Conservation (phyloP, 2,797 vertebrate genomes). For the Amazonetta brasiliensis region DNA sequence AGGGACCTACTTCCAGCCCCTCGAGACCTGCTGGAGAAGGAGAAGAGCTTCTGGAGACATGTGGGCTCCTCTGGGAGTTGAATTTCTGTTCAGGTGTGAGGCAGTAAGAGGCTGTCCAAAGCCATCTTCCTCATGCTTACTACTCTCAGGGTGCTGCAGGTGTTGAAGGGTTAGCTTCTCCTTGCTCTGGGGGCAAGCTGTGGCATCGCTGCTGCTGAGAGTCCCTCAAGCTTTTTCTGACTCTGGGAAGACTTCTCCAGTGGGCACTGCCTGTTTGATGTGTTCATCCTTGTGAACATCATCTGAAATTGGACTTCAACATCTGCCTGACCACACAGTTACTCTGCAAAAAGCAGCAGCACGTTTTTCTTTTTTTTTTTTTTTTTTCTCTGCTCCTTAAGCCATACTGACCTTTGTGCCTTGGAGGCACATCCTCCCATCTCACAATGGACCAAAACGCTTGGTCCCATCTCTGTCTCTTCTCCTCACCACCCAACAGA, state of each 20-base stretch:
- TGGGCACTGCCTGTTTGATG: neutral
- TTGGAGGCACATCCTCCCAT: neutral
- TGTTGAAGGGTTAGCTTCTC: neutral
- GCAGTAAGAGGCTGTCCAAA: neutral
- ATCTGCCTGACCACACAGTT: neutral
- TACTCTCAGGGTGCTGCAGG: neutral
- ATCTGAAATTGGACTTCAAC: neutral
- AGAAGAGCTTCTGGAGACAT: neutral
- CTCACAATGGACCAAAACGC: accelerated
- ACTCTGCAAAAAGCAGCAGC: neutral
- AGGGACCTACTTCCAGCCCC: neutral
- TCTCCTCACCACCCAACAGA: neutral
- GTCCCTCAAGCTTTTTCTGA: neutral
- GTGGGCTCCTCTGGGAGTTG: neutral
- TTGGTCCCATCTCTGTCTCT: neutral
- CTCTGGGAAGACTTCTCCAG: neutral
- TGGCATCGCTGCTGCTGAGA: neutral
- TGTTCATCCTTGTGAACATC: neutral
- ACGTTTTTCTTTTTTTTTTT: neutral
- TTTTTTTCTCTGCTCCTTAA: neutral
- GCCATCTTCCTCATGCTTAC: neutral
- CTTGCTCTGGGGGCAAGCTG: neutral
- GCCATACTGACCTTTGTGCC: neutral
- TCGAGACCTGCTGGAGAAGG: neutral
- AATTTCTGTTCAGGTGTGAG: neutral